Base-by-base conservation (phyloP, 2,797 vertebrate species). In the Cryptoblepharus egeriae region DNA sequence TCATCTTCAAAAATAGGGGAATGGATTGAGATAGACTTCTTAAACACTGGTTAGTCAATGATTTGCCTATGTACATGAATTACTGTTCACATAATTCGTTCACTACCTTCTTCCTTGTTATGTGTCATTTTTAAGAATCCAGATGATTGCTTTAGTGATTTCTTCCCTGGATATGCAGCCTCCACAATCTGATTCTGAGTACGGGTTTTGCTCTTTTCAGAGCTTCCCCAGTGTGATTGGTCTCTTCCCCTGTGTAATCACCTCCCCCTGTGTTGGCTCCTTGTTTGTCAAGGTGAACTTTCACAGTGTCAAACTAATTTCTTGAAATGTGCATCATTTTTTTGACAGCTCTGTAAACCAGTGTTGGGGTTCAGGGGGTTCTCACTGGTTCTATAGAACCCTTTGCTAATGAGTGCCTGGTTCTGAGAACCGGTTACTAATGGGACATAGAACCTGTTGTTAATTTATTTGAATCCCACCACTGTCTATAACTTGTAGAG, bases 261-360 rank as follows among this genome's bases (percentile, higher is more conserved):
- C 88, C 91, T 85, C 52, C 30, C 84, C 61, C 55, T 75, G 74
- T 57, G 73, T 90, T 91, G 85, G 83, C 83, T 88, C 57, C 73
- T 20, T 6, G 72, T 81, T 91, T 90, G 83, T 85, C 83, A 80
- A 82, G 74, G 83, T 91, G 91, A 93, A 93, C 85, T 89, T 93
- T 92, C 88, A 85, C 88, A 70, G 88, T 65, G 88, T 89, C 88
- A 92, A 52, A 73, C 18, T 92, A 91, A 90, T 91, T 91, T 90
- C 79, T 84, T 80, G 87, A 92, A 89, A 83, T 68, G 4, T 16
- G 30, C 69, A 61, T 69, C 77, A 71, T 87, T 86, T 85, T 71
- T 88, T 79, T 84, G 82, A 67, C 58, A 73, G 52, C 12, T 7
- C 75, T 84, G 45, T 58, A 86, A 39, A 16, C 61, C n/a, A n/a